Evolutionary conservation across 2,888 invertebrate species (phyloP).

Genomic region (Andrena minutula): DNA sequence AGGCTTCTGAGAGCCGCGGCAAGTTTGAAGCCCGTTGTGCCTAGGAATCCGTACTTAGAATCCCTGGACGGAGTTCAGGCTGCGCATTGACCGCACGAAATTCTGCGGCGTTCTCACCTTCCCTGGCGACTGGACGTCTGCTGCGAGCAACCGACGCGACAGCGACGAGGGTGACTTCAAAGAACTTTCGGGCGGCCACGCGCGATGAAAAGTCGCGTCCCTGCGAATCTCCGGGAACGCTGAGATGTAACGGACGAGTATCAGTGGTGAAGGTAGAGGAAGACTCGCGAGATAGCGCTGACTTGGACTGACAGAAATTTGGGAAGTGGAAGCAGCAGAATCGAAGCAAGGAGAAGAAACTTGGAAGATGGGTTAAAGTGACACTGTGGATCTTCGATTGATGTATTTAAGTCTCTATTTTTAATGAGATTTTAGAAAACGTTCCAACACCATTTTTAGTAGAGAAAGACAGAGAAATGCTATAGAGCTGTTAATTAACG

Average conservation of each 20-base stretch:
- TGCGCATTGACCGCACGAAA: constrained; percentile 63
- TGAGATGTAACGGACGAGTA: neutral
- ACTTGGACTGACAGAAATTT: too few species aligned
- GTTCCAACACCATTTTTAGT: too few species aligned
- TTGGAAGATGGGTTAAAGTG: too few species aligned
- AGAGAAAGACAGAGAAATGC: too few species aligned
- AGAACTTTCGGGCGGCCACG: constrained; percentile 38
- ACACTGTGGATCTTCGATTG: too few species aligned
- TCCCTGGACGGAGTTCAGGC: constrained; percentile 52
- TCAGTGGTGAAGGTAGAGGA: neutral
- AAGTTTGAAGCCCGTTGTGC: constrained; percentile 53
- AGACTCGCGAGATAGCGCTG: too few species aligned
- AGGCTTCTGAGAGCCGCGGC: constrained; percentile 27
- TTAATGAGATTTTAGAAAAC: too few species aligned
- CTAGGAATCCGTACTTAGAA: constrained; percentile 47
- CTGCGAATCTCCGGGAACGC: constrained; percentile 7
- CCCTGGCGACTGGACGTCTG: constrained; percentile 14
- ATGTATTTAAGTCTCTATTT: too few species aligned
- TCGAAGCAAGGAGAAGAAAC: too few species aligned
- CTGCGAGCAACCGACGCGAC: constrained; percentile 26
- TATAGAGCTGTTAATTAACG: neutral
- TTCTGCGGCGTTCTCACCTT: constrained; percentile 61
- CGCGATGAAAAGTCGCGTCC: constrained; percentile 42
- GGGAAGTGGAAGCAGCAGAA: too few species aligned
- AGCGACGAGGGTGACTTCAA: constrained; percentile 48